These are phyloP conservation scores for Ormyrus rosae DNA, from an alignment of 2,888 invertebrate species.

Conservation along the genomic window DNA sequence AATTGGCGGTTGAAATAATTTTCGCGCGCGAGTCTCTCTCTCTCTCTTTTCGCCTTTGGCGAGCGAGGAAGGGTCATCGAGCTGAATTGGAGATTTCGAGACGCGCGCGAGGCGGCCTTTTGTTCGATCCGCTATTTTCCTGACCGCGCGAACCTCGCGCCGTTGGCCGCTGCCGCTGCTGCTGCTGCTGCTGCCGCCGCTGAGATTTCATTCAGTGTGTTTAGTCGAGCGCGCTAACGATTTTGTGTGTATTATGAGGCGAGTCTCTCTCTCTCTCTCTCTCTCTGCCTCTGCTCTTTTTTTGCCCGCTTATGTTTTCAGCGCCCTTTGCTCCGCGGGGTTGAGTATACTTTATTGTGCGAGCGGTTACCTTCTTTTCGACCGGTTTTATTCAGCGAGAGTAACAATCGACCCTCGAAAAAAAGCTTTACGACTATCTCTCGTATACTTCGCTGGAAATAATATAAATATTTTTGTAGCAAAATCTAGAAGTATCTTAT, in stretches of 20 bases:
- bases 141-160: background rate
- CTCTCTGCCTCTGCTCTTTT: background rate
- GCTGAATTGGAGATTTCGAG: constrained; percentile 60
- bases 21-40: constrained; percentile 43
- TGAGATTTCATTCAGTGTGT: constrained; percentile 21
- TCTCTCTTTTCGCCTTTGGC: constrained; percentile 20
- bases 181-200: too few relatives aligned
- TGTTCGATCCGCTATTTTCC: constrained; percentile 41
- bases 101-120: constrained; percentile 39
- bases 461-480: too few relatives aligned
- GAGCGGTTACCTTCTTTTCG: background rate
- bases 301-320: constrained; percentile 18
- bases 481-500: too few relatives aligned
- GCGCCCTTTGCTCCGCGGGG: background rate
- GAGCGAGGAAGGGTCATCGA: constrained; percentile 56
- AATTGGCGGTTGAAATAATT: constrained; percentile 67
- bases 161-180: too few relatives aligned
- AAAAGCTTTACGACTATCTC: too few relatives aligned
- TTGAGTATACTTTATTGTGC: constrained; percentile 5
- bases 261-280: background rate
- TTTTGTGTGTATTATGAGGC: constrained; percentile 5
- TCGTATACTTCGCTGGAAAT: too few relatives aligned
- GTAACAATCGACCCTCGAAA: too few relatives aligned
- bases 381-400: constrained; percentile 1
- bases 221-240: constrained; percentile 17